phyloP scores from a whole-genome alignment of 2,888 invertebrate species.

The Cancer borealis region DNA sequence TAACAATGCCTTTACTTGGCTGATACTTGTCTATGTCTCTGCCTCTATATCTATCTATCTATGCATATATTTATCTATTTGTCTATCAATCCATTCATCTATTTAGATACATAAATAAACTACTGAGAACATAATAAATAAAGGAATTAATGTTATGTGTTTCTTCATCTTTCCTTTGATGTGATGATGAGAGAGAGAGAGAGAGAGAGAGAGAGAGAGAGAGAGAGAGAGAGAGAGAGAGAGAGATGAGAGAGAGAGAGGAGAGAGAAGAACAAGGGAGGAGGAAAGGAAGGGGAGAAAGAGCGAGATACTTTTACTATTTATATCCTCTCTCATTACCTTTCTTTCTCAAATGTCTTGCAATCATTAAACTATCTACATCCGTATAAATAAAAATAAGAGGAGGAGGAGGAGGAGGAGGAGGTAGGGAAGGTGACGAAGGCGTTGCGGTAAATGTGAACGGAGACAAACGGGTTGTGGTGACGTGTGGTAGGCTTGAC shows the following conservation, averaged over 20 bases:
- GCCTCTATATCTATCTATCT: neutral
- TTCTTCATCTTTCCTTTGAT: neutral
- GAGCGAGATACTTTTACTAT: neutral
- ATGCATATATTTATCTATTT: neutral
- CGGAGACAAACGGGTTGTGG: neutral
- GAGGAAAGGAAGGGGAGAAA: neutral
- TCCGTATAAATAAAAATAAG: neutral
- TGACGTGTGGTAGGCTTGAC: neutral
- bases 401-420: constrained; percentile 14
- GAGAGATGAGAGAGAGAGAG: constrained; percentile 31
- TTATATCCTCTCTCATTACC: neutral
- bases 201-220: constrained; percentile 23
- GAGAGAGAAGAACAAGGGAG: neutral
- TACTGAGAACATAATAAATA: neutral
- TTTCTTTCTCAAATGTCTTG: neutral
- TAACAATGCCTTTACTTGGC: neutral
- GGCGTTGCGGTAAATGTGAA: neutral
- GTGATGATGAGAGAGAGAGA: neutral
- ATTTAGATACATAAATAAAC: neutral
- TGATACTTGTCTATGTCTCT: neutral
- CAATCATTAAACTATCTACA: neutral
- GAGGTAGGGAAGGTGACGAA: neutral
- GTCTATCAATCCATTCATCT: neutral
- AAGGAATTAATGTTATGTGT: neutral
- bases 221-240: constrained; percentile 32